Evolutionary conservation across 2,888 invertebrate species (phyloP), one percentile per base, ranked within the genome.

Genomic region (Melanophora roralis): DNA sequence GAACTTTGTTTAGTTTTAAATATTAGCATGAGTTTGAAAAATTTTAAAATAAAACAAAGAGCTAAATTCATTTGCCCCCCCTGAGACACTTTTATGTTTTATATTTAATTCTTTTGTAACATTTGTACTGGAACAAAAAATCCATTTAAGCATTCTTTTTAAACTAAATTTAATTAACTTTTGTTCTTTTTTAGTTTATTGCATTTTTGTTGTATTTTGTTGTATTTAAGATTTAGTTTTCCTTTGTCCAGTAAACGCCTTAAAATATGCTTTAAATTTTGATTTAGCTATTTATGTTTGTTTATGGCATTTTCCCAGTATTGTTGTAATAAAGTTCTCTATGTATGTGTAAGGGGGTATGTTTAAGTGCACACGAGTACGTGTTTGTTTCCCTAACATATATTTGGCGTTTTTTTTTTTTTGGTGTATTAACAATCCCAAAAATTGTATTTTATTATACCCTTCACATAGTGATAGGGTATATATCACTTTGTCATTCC

Each of bases 361-460:
- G 36, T 36, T 8, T 68, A 5, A 36, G 40, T 69, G 16, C 23
- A 16, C 11, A 11, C 34, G 32, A n/a, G 14, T 55, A 19, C 43
- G 43, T 43, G 43, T 43, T n/a, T 27, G 19, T 34, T 60, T 34
- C 21, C 19, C 47, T n/a, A 21, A 21, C 62, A 76, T 55, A 69
- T 69, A 69, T 76, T 76, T 76, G 57, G 40, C 76, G 69, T 64
- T n/a, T n/a, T n/a, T n/a, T n/a, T n/a, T n/a, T n/a, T n/a, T n/a
- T 76, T 76, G 69, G 32, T 69, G 62, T 69, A 76, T 62, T 69
- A 76, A 76, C 75, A 62, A 68, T 64, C 62, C 32, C 23, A 67
- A 57, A 62, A n/a, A n/a, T n/a, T n/a, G n/a, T 69, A 69, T 76
- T 64, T 55, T 64, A 55, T 76, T 69, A 76, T 64, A 68, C 62